Evolutionary conservation across 2,797 vertebrate species (phyloP), one percentile per base, ranked within the genome.

Genomic region (Euphonia xanthogaster): DNA sequence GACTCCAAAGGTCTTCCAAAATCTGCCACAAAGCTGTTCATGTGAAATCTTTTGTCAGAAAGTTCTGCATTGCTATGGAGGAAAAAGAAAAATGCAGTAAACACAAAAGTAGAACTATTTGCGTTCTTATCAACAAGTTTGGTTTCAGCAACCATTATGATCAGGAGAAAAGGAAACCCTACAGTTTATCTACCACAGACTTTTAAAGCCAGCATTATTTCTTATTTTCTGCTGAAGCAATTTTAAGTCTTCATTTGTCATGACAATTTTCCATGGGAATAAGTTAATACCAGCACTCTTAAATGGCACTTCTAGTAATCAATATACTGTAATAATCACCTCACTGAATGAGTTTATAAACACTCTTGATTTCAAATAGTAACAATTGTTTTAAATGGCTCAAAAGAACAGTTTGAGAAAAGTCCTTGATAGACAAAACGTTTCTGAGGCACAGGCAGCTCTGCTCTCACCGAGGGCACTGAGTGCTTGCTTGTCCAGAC

Each of bases 1-100:
- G 97, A 96, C 12, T 98, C 97, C 27, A 93, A 40, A 18, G 97
- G 96, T 82, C 96, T 98, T 66, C 97, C 97, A 42, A 98, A 97
- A 66, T 99, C 98, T 12, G 98, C 96, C 79, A 98, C 97, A 92
- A 98, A 98, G 93, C 98, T 98, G 24, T 98, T 98, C 58, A 98
- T 97, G 53, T 95, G 95, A 80, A 98, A 98, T 48, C 93, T 98
- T 95, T 99, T 99, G 76, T 98, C 98, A 18, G 97, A 97, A 30
- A 97, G 94, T n/a, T 99, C 99, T 42, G 96, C 79, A 74, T 98
- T 98, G 86, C 99, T 99, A 51, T n/a, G 31, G 82, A 76, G 31
- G 39, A 35, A 90, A 88, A 90, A 35, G 28, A 93, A 81, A 93
- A 87, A 55, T 20, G 68, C 39, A 86, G 31, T 95, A 50, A 94